Evolutionary conservation across 2,113 vertebrate genomes (phyloP), one percentile per base, ranked within the genome.

Genomic region (Halichoerus grypus): DNA sequence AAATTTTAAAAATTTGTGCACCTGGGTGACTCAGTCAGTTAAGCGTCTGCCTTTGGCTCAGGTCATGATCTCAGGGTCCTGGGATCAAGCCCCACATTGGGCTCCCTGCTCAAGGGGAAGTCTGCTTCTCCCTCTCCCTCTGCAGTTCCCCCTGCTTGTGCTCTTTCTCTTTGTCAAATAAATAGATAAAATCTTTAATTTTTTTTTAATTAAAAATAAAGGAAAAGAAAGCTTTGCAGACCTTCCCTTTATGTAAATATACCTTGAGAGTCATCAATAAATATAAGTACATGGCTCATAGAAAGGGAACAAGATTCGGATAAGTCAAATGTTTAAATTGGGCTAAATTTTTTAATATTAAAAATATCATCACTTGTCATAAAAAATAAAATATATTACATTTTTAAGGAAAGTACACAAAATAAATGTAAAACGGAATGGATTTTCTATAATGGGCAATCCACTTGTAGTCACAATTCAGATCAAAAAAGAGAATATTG

Each of bases 191-290:
- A 57, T 61, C 59, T 61, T 61, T 26, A 4, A 57, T 36, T 36
- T 11, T 69, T 33, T 69, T n/a, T 9, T 31, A 69, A 69, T 69
- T 69, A 42, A 74, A 96, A 96, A 74, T 83, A 92, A 92, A 90
- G 67, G 69, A 55, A 87, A 46, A 84, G 18, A 72, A 91, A 84
- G 31, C 26, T 65, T 19, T n/a, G 42, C 4, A 67, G 39, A 16
- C 53, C 39, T 55, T 95, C 88, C 55, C 55, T 96, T 79, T 83
- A 55, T 71, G 69, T 42, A 74, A 83, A 94, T n/a, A 61, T 1
- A 83, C 4, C 53, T 57, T 57, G 49, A 92, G 79, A 39, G 39
- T 65, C 53, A 49, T 87, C 83, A 61, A 21, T 49, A 87, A 59
- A 65, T 59, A 19, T 46, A 79, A 69, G 7, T 55, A n/a, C 46